phyloP scores from a whole-genome alignment of 2,797 vertebrate species.

The Mastacembelus armatus region DNA sequence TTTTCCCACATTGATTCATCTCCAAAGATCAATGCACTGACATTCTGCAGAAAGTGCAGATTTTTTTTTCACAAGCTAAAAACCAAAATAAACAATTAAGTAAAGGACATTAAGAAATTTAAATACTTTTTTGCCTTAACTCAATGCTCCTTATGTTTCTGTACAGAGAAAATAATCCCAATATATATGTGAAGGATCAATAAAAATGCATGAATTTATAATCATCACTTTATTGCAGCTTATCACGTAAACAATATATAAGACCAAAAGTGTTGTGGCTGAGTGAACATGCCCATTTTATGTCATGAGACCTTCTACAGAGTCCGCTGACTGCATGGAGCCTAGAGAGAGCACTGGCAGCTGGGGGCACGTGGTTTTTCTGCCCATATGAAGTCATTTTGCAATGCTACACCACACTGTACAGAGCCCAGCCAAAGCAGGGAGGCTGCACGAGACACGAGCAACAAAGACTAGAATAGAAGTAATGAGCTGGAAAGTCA shows the following conservation, averaged over 20 bases:
- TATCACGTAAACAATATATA: conserved; percentile 83
- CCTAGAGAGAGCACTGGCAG: conserved; percentile 65
- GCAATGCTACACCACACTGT: conserved; percentile 74
- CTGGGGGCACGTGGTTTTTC: conserved; percentile 62
- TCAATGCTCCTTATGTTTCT: conserved; percentile 1
- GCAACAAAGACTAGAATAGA: conserved; percentile 76
- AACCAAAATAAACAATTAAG: conserved; percentile 8
- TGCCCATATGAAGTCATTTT: conserved; percentile 73
- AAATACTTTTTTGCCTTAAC: background rate
- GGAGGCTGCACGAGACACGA: conserved; percentile 69
- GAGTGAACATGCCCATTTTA: conserved; percentile 73
- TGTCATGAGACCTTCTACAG: conserved; percentile 69
- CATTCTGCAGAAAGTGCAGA: conserved; percentile 1
- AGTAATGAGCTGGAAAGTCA: conserved; percentile 77
- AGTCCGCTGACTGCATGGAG: conserved; percentile 65
- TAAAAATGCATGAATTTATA: conserved; percentile 70
- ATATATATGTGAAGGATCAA: conserved; percentile 26
- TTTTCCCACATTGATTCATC: background rate
- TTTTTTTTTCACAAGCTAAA: conserved; percentile 21
- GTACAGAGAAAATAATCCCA: background rate
- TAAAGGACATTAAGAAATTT: accelerated
- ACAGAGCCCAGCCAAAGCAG: conserved; percentile 71
- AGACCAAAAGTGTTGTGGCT: conserved; percentile 84
- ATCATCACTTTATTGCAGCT: conserved; percentile 81
- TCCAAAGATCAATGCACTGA: conserved; percentile 29